Conservation (phyloP, 1,140 invertebrate genomes). For the Pseudomyrmex pallidus region DNA sequence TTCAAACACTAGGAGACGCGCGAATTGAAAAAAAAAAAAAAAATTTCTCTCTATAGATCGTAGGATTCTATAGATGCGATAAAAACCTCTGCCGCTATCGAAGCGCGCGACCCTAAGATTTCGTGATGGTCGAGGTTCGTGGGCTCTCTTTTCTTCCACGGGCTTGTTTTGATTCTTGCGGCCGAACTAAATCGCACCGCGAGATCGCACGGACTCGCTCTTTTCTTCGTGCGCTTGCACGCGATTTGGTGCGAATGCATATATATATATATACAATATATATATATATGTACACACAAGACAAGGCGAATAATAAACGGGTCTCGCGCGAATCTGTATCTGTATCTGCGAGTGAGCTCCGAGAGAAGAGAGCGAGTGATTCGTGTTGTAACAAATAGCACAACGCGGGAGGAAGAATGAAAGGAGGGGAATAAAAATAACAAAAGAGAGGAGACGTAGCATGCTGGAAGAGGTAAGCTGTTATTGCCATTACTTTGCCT, state of each 20-base stretch:
- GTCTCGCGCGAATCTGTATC: constrained; percentile 22
- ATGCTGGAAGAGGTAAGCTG: constrained; percentile 26
- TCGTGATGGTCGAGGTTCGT: background rate
- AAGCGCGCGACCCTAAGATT: background rate
- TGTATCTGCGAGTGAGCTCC: constrained; percentile 15
- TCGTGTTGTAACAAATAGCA: constrained; percentile 55
- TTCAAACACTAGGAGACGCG: background rate
- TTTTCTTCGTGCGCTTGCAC: constrained; percentile 33
- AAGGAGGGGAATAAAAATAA: constrained; percentile 6
- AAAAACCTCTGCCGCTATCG: constrained; percentile 2
- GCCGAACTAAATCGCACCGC: background rate
- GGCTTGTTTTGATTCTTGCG: constrained; percentile 14
- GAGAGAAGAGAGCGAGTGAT: constrained; percentile 13
- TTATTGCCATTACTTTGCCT: constrained; percentile 42
- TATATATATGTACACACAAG: no score
- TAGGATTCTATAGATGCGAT: constrained; percentile 6
- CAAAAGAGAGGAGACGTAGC: constrained; percentile 11
- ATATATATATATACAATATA: no score
- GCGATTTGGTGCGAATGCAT: constrained; percentile 19
- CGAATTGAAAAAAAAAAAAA: background rate
- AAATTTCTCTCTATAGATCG: background rate
- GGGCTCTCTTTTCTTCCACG: background rate
- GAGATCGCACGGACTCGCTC: background rate
- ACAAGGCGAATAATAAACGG: constrained; percentile 29
- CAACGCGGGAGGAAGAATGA: constrained; percentile 32